phyloP scores from a whole-genome alignment of 1,140 invertebrate species.

The Penaeus japonicus region DNA sequence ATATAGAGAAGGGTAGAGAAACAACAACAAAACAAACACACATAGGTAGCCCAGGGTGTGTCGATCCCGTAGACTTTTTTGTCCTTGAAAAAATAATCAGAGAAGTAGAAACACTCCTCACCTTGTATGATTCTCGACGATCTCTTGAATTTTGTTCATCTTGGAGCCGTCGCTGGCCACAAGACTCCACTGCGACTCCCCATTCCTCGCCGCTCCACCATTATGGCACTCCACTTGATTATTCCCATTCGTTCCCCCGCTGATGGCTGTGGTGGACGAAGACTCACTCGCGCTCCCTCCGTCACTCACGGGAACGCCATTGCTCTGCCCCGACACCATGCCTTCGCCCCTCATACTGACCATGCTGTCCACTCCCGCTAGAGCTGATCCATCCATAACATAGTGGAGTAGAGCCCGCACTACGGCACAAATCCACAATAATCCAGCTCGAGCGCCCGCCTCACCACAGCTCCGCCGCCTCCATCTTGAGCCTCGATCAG shows the following conservation, averaged over 20 bases:
- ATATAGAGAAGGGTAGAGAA: too few species aligned
- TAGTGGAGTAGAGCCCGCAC: not conserved
- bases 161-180: not conserved
- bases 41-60: too few species aligned
- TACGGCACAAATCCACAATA: not conserved
- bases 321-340: not conserved
- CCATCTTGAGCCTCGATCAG: constrained; percentile 29
- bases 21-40: too few species aligned
- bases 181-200: constrained; percentile 16
- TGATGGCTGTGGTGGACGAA: not conserved
- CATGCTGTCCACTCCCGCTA: not conserved
- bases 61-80: too few species aligned
- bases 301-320: not conserved
- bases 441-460: not conserved
- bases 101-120: not conserved
- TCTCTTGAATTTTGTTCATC: constrained; percentile 23
- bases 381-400: constrained; percentile 21
- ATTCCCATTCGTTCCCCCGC: not conserved
- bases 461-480: not conserved
- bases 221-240: not conserved
- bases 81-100: too few species aligned
- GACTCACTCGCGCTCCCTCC: not conserved
- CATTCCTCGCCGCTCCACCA: not conserved
- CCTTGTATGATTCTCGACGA: constrained; percentile 22
- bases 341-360: constrained; percentile 30